These are phyloP conservation scores for Brachypalpus laphriformis DNA, from an alignment of 2,888 invertebrate species.

Conservation along the genomic window DNA sequence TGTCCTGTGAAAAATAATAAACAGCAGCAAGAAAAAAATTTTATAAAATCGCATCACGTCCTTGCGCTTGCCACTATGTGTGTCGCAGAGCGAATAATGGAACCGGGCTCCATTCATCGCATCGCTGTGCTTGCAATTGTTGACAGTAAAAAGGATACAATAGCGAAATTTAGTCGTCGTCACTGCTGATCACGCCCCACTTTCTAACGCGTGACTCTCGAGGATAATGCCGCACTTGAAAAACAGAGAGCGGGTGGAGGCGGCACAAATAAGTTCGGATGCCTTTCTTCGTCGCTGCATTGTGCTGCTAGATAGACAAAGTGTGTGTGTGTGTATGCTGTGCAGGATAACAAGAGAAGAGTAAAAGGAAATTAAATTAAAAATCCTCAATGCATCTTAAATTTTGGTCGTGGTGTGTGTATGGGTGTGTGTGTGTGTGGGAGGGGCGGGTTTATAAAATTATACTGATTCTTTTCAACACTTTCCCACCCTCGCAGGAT, in stretches of 20 bases:
- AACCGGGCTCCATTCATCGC: slow-evolving; percentile 63
- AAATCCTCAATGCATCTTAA: slow-evolving; percentile 69
- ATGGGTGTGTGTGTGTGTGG: background rate
- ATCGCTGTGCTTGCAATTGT: slow-evolving; percentile 64
- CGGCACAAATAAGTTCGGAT: background rate
- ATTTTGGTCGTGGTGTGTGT: slow-evolving; percentile 48
- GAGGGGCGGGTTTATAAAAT: slow-evolving; percentile 43
- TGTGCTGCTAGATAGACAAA: slow-evolving; percentile 44
- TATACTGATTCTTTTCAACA: slow-evolving; percentile 55
- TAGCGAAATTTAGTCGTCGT: slow-evolving; percentile 73
- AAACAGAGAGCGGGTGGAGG: background rate
- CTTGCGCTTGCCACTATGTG: slow-evolving; percentile 67
- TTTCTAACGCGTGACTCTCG: slow-evolving; percentile 57
- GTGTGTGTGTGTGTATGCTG: slow-evolving; percentile 6
- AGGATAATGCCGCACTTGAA: slow-evolving; percentile 53
- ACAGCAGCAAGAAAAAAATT: slow-evolving; percentile 17
- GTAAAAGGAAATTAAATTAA: slow-evolving; percentile 64
- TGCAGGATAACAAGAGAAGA: slow-evolving; percentile 51
- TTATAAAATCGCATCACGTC: slow-evolving; percentile 67
- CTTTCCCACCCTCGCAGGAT: background rate
- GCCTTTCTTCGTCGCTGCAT: slow-evolving; percentile 37
- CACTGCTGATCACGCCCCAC: slow-evolving; percentile 70
- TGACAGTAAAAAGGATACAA: slow-evolving; percentile 73
- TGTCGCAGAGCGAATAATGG: slow-evolving; percentile 63
- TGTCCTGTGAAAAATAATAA: slow-evolving; percentile 64